Base-by-base conservation (phyloP, 2,888 invertebrate genomes). In the Abrostola triplasia region DNA sequence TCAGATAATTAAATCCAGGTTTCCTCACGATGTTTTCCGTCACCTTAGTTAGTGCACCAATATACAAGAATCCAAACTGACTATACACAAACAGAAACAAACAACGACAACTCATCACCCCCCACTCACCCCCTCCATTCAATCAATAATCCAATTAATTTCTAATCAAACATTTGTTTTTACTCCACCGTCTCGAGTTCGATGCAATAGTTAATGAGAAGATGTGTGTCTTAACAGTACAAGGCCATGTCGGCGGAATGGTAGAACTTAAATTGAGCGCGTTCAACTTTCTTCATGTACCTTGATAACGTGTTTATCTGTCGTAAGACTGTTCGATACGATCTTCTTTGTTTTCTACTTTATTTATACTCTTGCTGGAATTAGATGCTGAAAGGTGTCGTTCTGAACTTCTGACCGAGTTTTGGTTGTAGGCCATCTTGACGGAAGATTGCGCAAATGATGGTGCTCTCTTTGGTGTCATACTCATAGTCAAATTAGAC, bases 211-310 rank as follows among this genome's bases (percentile, higher is more conserved):
- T 61, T 76, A 80, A 70, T 76, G 78, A 70, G 65, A 78, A 77
- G 63, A 77, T 71, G 24, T 13, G 36, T 58, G 50, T 67, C 50
- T 65, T 64, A 64, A 44, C 58, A 62, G 37, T 60, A 64, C 59
- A 65, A 70, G 51, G 59, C 48, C 38, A 49, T 64, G 1, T 37
- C 47, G 37, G 42, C 38, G n/a, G 37, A 54, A 50, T 53, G 49
- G 40, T 37, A 42, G 12, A 73, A 73, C 63, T 81, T 81, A 73
- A 71, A 81, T 79, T 77, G 70, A 75, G 78, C 75, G 48, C 59
- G 68, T 77, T 70, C 59, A 79, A 79, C 70, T 79, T 79, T 64
- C 38, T 44, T 60, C 57, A 24, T 41, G n/a, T 55, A 63, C 67
- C 59, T 66, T 36, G 57, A 61, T 69, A 72, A 68, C 55, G 49